Evolutionary conservation across 2,113 vertebrate species (phyloP).

Genomic region (Centropus bengalensis): DNA sequence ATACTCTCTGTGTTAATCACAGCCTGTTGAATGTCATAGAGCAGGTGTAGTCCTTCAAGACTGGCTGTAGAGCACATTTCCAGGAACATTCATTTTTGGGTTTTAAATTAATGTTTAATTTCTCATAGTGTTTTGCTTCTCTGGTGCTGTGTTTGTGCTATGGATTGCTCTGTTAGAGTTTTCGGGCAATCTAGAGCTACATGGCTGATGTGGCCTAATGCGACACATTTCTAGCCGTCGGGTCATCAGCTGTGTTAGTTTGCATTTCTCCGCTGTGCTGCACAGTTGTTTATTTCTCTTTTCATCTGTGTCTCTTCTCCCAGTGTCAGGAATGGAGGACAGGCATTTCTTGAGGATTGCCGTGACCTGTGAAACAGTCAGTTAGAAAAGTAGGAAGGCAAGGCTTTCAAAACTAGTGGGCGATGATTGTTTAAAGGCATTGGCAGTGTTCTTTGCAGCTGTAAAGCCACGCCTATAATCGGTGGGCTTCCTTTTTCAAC

Average conservation of each 20-base stretch:
- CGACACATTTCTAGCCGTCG: neutral
- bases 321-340: neutral
- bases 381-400: neutral
- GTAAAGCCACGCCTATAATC: neutral
- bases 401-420: neutral
- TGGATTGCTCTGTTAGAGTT: rapidly evolving
- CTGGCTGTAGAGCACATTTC: neutral
- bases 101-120: neutral
- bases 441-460: neutral
- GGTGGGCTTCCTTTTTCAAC: neutral
- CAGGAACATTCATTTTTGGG: neutral
- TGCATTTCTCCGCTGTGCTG: neutral
- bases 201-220: too few species aligned
- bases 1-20: neutral
- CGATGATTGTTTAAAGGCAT: neutral
- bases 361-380: neutral
- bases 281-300: neutral
- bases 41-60: neutral
- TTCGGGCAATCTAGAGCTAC: neutral
- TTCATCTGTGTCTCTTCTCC: neutral
- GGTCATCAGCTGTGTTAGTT: neutral
- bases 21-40: neutral
- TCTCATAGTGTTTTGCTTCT: neutral
- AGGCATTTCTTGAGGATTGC: neutral
- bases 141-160: neutral